Evolutionary conservation across 1,140 invertebrate genomes (phyloP).

Genomic region (Solen grandis): DNA sequence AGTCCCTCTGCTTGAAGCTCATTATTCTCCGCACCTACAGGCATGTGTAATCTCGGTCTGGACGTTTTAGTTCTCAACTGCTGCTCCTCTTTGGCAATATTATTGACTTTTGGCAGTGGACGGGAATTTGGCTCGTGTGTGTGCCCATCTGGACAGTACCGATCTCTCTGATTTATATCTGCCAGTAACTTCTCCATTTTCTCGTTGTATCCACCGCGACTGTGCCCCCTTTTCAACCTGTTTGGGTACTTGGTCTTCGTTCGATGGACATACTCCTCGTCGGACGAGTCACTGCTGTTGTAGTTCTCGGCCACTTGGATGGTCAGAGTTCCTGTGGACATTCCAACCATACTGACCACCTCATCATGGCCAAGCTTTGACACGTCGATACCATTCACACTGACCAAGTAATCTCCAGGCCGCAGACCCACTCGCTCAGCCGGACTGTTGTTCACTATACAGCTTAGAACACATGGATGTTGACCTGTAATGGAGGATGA

Average conservation of each 20-base stretch:
- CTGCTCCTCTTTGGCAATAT: constrained; percentile 25
- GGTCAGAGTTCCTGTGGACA: constrained; percentile 88
- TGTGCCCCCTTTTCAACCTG: constrained; percentile 76
- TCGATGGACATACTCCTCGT: constrained; percentile 84
- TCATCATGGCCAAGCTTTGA: constrained; percentile 94
- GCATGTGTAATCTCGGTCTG: constrained; percentile 57
- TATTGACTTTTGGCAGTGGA: constrained; percentile 42
- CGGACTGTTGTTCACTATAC: constrained; percentile 91
- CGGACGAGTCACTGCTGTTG: constrained; percentile 87
- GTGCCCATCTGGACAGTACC: constrained; percentile 55
- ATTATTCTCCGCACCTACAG: constrained; percentile 65
- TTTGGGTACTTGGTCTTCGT: constrained; percentile 83
- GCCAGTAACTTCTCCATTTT: constrained; percentile 59
- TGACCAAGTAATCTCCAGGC: constrained; percentile 94
- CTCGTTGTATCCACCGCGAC: constrained; percentile 39
- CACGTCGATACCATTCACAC: constrained; percentile 94
- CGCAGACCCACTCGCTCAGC: constrained; percentile 92
- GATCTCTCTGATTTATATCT: constrained; percentile 63
- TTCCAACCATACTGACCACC: constrained; percentile 93
- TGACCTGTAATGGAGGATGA: constrained; percentile 85
- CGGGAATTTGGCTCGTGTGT: constrained; percentile 56
- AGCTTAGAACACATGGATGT: constrained; percentile 93
- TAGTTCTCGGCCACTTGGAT: constrained; percentile 93
- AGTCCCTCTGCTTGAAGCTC: constrained; percentile 35
- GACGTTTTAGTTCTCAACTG: constrained; percentile 40